phyloP scores from a whole-genome alignment of 2,797 vertebrate genomes.

The Falco rusticolus region DNA sequence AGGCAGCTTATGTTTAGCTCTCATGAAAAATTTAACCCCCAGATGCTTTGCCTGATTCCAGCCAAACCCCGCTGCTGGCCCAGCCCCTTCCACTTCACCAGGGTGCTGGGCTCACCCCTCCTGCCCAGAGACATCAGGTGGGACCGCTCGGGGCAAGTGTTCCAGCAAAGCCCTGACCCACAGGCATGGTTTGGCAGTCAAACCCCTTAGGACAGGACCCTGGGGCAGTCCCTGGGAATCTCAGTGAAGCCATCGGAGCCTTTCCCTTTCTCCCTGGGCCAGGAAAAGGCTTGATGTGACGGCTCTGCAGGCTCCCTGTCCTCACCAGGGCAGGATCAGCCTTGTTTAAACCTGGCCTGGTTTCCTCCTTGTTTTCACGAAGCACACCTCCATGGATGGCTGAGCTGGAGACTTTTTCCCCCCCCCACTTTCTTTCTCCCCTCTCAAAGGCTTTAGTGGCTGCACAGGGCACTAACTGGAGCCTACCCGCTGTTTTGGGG shows the following conservation, averaged over 20 bases:
- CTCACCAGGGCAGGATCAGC: not conserved
- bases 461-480: not conserved
- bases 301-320: fast-evolving
- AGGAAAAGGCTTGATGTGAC: fast-evolving
- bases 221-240: not conserved
- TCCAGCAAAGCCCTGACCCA: not conserved
- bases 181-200: not conserved
- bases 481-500: fast-evolving
- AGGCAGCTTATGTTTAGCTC: conserved; percentile 36
- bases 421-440: too few species aligned
- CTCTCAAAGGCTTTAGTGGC: not conserved
- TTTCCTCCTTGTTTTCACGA: not conserved
- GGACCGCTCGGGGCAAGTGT: not conserved
- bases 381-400: not conserved
- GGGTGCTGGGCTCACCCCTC: not conserved
- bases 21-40: conserved; percentile 54
- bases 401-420: not conserved
- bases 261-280: not conserved
- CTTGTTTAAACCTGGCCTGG: not conserved
- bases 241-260: not conserved
- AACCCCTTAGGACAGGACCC: not conserved
- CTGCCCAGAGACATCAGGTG: not conserved
- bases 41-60: not conserved
- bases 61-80: not conserved
- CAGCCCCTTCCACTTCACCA: not conserved